Percentiles rank a stretch among this genome's conserved stretches.
These are phyloP conservation scores for Scaptomyza caliginosa DNA, from an alignment of 2,888 invertebrate genomes.

Conservation along the genomic window DNA sequence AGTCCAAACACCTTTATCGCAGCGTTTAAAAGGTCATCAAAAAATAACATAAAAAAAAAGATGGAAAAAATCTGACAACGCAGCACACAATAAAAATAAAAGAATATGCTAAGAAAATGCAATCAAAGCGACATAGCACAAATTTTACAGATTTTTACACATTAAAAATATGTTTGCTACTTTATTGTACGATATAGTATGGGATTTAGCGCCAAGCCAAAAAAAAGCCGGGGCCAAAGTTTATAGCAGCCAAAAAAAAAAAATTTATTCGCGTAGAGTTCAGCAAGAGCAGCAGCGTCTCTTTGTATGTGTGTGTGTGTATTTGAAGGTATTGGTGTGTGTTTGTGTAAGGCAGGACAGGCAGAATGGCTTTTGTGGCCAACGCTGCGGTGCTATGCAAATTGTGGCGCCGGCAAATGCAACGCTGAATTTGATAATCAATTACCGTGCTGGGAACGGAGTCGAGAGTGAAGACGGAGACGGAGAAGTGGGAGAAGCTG, in stretches of 20 bases:
- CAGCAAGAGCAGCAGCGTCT: slow-evolving; percentile 12
- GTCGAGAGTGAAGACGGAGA: slow-evolving; percentile 10
- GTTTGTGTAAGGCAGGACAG: slow-evolving; percentile 16
- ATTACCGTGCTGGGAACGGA: slow-evolving; percentile 54
- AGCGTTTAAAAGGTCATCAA: not conserved
- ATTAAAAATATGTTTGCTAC: slow-evolving; percentile 68
- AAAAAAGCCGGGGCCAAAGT: slow-evolving; percentile 44
- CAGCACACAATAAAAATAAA: slow-evolving; percentile 40
- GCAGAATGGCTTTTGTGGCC: slow-evolving; percentile 39
- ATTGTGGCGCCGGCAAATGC: slow-evolving; percentile 52
- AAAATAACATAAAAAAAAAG: not conserved
- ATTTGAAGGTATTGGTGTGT: too few relatives aligned
- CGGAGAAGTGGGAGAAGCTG: not conserved
- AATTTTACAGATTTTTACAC: slow-evolving; percentile 73
- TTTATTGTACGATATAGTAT: slow-evolving; percentile 15
- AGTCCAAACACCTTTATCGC: not conserved
- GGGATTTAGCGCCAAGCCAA: slow-evolving; percentile 44
- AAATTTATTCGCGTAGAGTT: slow-evolving; percentile 12
- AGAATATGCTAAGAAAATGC: slow-evolving; percentile 48
- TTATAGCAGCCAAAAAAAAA: slow-evolving; percentile 31
- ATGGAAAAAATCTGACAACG: not conserved
- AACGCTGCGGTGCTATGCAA: slow-evolving; percentile 37
- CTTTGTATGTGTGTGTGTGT: slow-evolving; percentile 1
- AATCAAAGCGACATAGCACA: slow-evolving; percentile 62
- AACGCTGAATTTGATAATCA: slow-evolving; percentile 77